phyloP scores from a whole-genome alignment of 2,797 vertebrate species.

The Lepidocolaptes lacrymiger region DNA sequence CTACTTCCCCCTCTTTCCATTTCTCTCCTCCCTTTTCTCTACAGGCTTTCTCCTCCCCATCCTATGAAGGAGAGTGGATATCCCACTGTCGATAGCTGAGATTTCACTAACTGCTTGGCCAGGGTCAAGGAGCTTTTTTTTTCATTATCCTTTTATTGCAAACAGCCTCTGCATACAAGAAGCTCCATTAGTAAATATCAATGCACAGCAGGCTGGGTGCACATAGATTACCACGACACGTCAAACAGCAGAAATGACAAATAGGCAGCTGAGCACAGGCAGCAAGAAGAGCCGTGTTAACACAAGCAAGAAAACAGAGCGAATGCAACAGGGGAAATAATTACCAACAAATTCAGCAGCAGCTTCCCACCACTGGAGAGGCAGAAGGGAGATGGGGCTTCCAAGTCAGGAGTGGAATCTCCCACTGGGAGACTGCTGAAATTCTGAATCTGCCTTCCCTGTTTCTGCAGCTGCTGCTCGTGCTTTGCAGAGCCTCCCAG shows the following conservation, averaged over 20 bases:
- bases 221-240: conserved; percentile 46
- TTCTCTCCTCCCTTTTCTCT: neutral
- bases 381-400: neutral
- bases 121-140: conserved; percentile 52
- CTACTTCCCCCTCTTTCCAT: neutral
- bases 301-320: conserved; percentile 44
- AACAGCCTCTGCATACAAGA: conserved; percentile 57
- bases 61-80: neutral
- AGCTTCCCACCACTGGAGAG: neutral
- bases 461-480: neutral
- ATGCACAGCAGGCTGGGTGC: conserved; percentile 56
- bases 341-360: conserved; percentile 17
- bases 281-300: neutral
- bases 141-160: conserved; percentile 69
- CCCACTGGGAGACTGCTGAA: neutral
- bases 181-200: conserved; percentile 73
- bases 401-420: neutral
- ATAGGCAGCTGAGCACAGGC: conserved; percentile 37
- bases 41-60: neutral
- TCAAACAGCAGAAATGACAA: conserved; percentile 66
- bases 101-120: conserved; percentile 52
- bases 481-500: neutral
- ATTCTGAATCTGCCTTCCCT: neutral
- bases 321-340: conserved; percentile 40
- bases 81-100: neutral